phyloP scores from a whole-genome alignment of 1,140 invertebrate species.

The Heliconius nattereri region DNA sequence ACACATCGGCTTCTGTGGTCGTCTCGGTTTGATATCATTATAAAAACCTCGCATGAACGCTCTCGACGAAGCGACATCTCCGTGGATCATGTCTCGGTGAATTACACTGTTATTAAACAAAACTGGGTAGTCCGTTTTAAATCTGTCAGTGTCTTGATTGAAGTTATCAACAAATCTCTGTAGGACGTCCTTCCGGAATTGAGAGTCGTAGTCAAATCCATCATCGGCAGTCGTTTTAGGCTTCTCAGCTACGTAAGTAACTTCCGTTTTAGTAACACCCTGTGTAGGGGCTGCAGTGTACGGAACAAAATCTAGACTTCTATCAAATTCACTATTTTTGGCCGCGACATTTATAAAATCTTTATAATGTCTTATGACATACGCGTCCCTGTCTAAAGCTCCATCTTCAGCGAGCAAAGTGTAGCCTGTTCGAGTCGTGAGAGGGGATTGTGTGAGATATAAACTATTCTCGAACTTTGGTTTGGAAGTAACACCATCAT shows the following conservation, averaged over 20 bases:
- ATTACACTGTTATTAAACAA: slow-evolving; percentile 67
- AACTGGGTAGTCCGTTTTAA: slow-evolving; percentile 65
- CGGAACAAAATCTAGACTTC: slow-evolving; percentile 43
- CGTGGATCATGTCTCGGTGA: slow-evolving; percentile 43
- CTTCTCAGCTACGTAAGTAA: slow-evolving; percentile 33
- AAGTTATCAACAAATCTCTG: slow-evolving; percentile 70
- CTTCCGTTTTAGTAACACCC: slow-evolving; percentile 48
- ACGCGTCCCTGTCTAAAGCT: slow-evolving; percentile 54
- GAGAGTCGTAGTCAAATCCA: slow-evolving; percentile 61
- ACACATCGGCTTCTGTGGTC: slow-evolving; percentile 35
- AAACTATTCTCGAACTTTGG: slow-evolving; percentile 44
- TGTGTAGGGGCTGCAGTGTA: slow-evolving; percentile 48
- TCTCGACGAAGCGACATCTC: slow-evolving; percentile 59
- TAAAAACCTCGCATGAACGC: slow-evolving; percentile 56
- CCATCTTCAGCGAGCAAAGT: slow-evolving; percentile 43
- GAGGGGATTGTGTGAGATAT: slow-evolving; percentile 48
- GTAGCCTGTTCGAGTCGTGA: slow-evolving; percentile 32
- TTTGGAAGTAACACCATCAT: slow-evolving; percentile 13
- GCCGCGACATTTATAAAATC: slow-evolving; percentile 61
- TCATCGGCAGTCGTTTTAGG: slow-evolving; percentile 39
- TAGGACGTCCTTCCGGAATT: slow-evolving; percentile 66
- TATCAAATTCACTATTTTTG: slow-evolving; percentile 57
- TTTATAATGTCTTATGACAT: slow-evolving; percentile 64
- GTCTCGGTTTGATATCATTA: slow-evolving; percentile 11
- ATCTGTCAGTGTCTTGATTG: slow-evolving; percentile 64